These are phyloP conservation scores for Parnassius apollo DNA, from an alignment of 2,888 invertebrate species.

Conservation along the genomic window DNA sequence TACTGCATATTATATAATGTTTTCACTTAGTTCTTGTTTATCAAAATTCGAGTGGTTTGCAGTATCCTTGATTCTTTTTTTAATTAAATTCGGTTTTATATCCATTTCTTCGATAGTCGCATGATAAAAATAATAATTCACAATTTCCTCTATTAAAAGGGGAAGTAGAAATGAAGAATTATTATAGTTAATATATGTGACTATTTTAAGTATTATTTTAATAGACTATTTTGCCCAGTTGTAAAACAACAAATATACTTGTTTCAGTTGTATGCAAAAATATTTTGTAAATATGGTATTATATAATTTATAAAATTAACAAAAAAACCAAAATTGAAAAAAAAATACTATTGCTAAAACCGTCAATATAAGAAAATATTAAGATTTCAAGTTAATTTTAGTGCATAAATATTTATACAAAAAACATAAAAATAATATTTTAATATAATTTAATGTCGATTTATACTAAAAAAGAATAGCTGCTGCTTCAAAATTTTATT, in stretches of 20 bases:
- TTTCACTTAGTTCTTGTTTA: conserved; percentile 43
- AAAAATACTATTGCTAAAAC: too few relatives aligned
- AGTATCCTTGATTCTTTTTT: conserved; percentile 50
- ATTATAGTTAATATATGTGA: conserved; percentile 33
- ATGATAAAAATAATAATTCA: conserved; percentile 35
- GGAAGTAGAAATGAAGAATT: conserved; percentile 24
- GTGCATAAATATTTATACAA: too few relatives aligned
- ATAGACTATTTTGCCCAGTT: conserved; percentile 12
- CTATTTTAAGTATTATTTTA: conserved; percentile 41
- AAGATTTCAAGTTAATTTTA: too few relatives aligned
- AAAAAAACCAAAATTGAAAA: conserved; percentile 3
- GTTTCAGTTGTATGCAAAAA: conserved; percentile 19
- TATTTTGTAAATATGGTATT: neutral
- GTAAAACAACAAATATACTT: conserved; percentile 24
- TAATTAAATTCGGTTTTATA: conserved; percentile 43
- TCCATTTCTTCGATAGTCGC: conserved; percentile 34
- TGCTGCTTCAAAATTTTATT: neutral
- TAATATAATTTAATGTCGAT: neutral
- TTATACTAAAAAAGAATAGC: too few relatives aligned
- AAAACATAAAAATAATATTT: too few relatives aligned
- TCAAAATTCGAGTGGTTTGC: conserved; percentile 48
- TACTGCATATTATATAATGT: conserved; percentile 50
- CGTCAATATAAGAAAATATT: too few relatives aligned
- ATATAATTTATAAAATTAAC: neutral
- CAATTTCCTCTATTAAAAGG: conserved; percentile 33